These are phyloP conservation scores for Zaprionus nigranus DNA, from an alignment of 1,140 invertebrate species.

Conservation along the genomic window DNA sequence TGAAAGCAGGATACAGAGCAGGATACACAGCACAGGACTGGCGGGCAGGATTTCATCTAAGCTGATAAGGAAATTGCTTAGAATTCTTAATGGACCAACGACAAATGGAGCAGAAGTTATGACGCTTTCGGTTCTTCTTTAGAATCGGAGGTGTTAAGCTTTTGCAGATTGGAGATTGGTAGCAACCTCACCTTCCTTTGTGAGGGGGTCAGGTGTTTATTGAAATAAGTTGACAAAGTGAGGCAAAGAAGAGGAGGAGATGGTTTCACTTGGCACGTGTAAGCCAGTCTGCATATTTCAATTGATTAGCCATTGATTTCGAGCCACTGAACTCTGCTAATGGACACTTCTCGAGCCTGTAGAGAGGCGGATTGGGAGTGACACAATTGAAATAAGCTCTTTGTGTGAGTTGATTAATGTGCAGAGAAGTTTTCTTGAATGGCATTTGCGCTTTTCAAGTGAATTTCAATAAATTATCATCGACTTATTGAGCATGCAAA, in stretches of 20 bases:
- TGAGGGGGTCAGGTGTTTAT: constrained; percentile 33
- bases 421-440: not conserved
- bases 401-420: constrained; percentile 24
- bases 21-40: constrained; percentile 38
- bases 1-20: constrained; percentile 13
- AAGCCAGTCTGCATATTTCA: constrained; percentile 35
- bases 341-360: not conserved
- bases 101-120: constrained; percentile 75
- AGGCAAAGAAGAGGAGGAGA: not conserved
- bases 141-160: constrained; percentile 68
- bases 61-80: constrained; percentile 80
- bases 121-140: constrained; percentile 3
- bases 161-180: constrained; percentile 51
- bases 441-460: constrained; percentile 2
- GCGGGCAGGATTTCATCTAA: constrained; percentile 69
- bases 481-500: not conserved
- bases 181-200: not conserved
- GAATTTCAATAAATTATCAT: not conserved
- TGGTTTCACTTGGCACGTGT: constrained; percentile 24
- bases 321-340: constrained; percentile 10
- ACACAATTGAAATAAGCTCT: not conserved
- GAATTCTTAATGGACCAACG: constrained; percentile 68
- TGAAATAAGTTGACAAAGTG: constrained; percentile 41
- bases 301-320: constrained; percentile 47
- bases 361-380: not conserved